These are phyloP conservation scores for Ammodramus savannarum DNA, from an alignment of 2,113 vertebrate species.

Conservation along the genomic window DNA sequence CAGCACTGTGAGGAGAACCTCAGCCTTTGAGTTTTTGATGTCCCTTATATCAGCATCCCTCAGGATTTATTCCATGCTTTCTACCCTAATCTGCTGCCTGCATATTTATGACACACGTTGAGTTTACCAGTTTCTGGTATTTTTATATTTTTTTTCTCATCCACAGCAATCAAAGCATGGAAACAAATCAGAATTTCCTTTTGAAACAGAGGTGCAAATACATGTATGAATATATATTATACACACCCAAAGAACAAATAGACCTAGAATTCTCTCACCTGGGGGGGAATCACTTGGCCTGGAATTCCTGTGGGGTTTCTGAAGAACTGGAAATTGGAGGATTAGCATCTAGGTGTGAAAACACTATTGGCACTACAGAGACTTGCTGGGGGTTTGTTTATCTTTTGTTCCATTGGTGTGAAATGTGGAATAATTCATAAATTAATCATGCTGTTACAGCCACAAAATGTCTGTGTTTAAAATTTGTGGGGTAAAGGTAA, in stretches of 20 bases:
- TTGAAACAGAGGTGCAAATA: not conserved
- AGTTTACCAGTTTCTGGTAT: not conserved
- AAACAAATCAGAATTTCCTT: not conserved
- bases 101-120: rapidly evolving
- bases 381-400: not conserved
- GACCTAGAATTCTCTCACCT: not conserved
- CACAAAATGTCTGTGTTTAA: not conserved
- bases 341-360: not conserved
- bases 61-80: not conserved
- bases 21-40: not conserved
- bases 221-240: not conserved
- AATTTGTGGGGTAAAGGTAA: not conserved
- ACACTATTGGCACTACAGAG: not conserved
- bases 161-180: not conserved
- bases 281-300: not conserved
- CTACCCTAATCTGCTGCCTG: not conserved
- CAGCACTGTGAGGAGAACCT: not conserved
- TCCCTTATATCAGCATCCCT: not conserved
- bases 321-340: not conserved
- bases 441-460: not conserved
- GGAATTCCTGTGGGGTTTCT: not conserved
- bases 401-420: not conserved
- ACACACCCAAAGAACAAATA: not conserved
- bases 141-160: not conserved
- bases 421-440: not conserved